These are phyloP conservation scores for Poecile atricapillus DNA, from an alignment of 2,113 vertebrate genomes.

Conservation along the genomic window DNA sequence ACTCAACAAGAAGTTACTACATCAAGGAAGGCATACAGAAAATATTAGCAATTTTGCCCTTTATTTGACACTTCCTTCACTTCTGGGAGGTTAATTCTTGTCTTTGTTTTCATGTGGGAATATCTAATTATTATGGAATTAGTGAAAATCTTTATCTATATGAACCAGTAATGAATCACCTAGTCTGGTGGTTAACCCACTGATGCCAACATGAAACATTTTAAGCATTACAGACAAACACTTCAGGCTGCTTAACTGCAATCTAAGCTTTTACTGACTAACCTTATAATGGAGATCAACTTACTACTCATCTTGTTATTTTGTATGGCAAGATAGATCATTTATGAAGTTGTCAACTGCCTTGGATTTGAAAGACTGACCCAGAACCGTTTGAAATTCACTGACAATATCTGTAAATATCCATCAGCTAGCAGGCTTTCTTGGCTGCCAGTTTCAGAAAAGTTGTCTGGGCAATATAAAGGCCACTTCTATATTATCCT, in stretches of 20 bases:
- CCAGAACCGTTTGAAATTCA: not conserved
- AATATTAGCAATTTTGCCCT: not conserved
- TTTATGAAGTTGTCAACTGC: not conserved
- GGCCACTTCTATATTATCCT: not conserved
- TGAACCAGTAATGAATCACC: not conserved
- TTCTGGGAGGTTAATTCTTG: not conserved
- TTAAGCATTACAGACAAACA: not conserved
- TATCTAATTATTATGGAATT: not conserved
- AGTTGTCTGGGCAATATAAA: not conserved
- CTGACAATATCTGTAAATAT: not conserved
- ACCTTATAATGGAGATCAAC: not conserved
- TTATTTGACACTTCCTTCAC: not conserved
- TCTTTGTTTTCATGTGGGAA: not conserved
- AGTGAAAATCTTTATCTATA: not conserved
- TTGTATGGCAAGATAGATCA: not conserved
- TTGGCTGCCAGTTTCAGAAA: not conserved
- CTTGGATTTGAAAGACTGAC: not conserved
- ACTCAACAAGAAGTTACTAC: not conserved
- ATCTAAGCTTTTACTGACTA: not conserved
- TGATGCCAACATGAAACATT: not conserved
- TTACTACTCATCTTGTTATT: not conserved
- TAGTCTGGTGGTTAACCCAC: not conserved
- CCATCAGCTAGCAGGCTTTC: not conserved
- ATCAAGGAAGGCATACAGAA: not conserved
- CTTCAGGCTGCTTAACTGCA: not conserved